A percentile compares a stretch with the other conserved stretches of the same genome.
phyloP scores from a whole-genome alignment of 2,888 invertebrate genomes.

The Operophtera brumata region DNA sequence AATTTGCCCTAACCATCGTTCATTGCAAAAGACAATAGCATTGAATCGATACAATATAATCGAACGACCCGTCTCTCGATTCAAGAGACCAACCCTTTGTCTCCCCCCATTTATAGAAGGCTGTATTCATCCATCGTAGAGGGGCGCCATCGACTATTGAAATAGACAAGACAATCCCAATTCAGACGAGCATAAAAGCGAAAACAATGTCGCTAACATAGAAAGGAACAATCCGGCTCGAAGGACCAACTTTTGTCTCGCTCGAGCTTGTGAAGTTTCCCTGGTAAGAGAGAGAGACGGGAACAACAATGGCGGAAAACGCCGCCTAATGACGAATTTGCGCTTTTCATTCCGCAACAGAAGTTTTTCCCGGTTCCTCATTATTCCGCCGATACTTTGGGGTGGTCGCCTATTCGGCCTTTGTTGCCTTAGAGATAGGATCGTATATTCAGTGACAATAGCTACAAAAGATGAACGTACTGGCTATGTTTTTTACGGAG shows the following conservation, averaged over 20 bases:
- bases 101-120: constrained; percentile 76
- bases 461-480: constrained; percentile 51
- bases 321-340: constrained; percentile 81
- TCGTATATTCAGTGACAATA: constrained; percentile 62
- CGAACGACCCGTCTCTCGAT: constrained; percentile 79
- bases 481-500: constrained; percentile 31
- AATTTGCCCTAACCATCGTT: constrained; percentile 79
- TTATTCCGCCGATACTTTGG: constrained; percentile 77
- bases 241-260: constrained; percentile 70
- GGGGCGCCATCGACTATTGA: constrained; percentile 77
- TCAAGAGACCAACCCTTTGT: constrained; percentile 81
- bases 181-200: constrained; percentile 78
- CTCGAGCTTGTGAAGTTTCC: constrained; percentile 44
- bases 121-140: constrained; percentile 77
- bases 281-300: constrained; percentile 50
- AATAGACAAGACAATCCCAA: constrained; percentile 80
- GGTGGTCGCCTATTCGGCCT: constrained; percentile 65
- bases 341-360: constrained; percentile 81
- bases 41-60: constrained; percentile 80
- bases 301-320: constrained; percentile 76
- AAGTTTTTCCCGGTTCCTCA: constrained; percentile 80
- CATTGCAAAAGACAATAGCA: constrained; percentile 69
- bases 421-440: constrained; percentile 70
- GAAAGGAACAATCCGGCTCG: constrained; percentile 80
- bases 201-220: constrained; percentile 81